Conservation (phyloP, 2,113 vertebrate species). For the Ceyx margarethae region DNA sequence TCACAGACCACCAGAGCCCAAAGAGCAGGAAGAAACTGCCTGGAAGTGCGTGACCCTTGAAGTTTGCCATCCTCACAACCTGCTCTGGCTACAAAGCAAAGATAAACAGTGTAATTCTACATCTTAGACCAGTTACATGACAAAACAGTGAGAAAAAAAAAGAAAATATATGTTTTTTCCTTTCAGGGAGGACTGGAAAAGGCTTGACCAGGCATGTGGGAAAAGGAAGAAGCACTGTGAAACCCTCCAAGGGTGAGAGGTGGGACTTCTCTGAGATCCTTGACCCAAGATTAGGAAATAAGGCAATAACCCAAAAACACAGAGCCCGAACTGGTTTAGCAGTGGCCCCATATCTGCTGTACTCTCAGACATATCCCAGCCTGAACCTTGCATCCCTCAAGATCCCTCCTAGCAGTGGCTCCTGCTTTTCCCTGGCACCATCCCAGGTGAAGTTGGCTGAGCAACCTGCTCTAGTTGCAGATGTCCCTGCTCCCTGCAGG, state of each 20-base stretch:
- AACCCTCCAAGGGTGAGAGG: neutral
- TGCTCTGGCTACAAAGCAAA: neutral
- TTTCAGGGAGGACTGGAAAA: neutral
- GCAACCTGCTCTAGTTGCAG: neutral
- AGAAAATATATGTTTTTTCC: neutral
- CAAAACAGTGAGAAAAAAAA: neutral
- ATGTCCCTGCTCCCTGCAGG: neutral
- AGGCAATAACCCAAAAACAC: neutral
- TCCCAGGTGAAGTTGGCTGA: neutral
- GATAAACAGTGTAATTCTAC: neutral
- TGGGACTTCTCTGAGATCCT: neutral
- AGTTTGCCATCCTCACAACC: constrained; percentile 85
- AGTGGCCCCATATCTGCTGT: neutral
- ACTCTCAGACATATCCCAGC: neutral
- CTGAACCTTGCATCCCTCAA: neutral
- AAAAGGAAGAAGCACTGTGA: neutral
- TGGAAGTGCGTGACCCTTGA: constrained; percentile 92
- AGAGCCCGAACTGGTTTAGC: neutral
- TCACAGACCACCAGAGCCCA: constrained; percentile 91
- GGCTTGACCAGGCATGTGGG: neutral
- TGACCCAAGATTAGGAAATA: neutral
- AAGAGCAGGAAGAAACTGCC: constrained; percentile 89
- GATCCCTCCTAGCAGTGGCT: neutral
- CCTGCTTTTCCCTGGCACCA: neutral
- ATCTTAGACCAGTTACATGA: neutral